A percentile compares a stretch with the other conserved stretches of the same genome.
Conservation (phyloP, 2,113 vertebrate genomes). For the Copsychus sechellarum region DNA sequence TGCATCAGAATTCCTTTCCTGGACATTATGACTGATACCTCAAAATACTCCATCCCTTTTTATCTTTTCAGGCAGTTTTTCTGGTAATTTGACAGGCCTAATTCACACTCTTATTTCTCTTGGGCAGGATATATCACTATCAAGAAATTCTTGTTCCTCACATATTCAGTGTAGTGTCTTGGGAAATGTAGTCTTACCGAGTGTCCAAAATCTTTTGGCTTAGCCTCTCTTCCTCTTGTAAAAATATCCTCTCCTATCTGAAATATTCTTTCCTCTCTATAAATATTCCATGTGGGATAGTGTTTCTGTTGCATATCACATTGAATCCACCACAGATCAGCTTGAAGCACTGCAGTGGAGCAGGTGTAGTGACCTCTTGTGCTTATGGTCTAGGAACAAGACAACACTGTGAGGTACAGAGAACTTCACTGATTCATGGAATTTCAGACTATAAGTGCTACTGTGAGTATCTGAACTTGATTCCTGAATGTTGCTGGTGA, state of each 20-base stretch:
- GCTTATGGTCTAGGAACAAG: neutral
- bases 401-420: neutral
- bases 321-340: neutral
- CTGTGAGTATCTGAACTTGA: neutral
- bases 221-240: neutral
- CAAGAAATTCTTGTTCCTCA: neutral
- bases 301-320: neutral
- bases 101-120: neutral
- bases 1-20: neutral
- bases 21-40: too few relatives aligned
- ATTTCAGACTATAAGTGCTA: neutral
- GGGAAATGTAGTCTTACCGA: neutral
- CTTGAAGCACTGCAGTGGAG: neutral
- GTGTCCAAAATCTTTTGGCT: neutral
- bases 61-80: neutral
- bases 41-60: neutral
- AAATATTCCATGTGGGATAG: neutral
- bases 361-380: neutral
- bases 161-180: neutral
- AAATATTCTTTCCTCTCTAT: neutral
- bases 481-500: neutral
- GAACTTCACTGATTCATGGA: neutral
- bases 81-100: neutral
- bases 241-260: neutral
- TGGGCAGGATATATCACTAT: neutral